Percentiles rank a stretch among this genome's conserved stretches.
These are phyloP conservation scores for Erythrocercus mccallii DNA, from an alignment of 2,113 vertebrate genomes.

Conservation along the genomic window DNA sequence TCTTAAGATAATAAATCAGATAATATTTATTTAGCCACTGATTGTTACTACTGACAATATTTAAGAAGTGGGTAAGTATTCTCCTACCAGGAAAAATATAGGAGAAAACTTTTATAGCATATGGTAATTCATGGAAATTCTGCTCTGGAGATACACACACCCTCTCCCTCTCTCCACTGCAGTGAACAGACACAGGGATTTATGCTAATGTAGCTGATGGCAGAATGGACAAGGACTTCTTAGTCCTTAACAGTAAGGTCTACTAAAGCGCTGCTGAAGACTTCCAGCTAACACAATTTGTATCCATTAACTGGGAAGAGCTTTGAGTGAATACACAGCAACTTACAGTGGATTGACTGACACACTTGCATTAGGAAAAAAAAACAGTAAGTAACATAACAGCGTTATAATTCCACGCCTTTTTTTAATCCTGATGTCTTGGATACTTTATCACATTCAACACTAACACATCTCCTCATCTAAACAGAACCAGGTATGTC, in stretches of 20 bases:
- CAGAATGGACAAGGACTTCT: not conserved
- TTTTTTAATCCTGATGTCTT: not conserved
- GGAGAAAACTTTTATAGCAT: not conserved
- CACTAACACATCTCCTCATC: not conserved
- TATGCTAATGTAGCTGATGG: not conserved
- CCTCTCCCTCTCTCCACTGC: not conserved
- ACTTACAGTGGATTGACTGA: not conserved
- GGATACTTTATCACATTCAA: not conserved
- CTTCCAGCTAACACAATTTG: not conserved
- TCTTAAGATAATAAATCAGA: not conserved
- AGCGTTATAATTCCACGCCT: not conserved
- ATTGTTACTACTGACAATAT: not conserved
- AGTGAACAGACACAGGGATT: not conserved
- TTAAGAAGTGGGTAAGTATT: not conserved
- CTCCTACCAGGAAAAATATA: not conserved
- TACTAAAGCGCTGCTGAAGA: not conserved
- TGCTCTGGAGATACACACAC: not conserved
- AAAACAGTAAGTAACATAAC: not conserved
- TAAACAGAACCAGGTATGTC: not conserved
- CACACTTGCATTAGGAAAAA: not conserved
- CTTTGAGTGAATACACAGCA: fast-evolving
- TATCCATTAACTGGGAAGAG: not conserved
- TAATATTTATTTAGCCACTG: not conserved
- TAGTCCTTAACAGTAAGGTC: not conserved
- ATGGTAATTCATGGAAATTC: not conserved